Percentiles rank a stretch among this genome's conserved stretches.
phyloP scores from a whole-genome alignment of 2,888 invertebrate species.

The Agrotis exclamationis region DNA sequence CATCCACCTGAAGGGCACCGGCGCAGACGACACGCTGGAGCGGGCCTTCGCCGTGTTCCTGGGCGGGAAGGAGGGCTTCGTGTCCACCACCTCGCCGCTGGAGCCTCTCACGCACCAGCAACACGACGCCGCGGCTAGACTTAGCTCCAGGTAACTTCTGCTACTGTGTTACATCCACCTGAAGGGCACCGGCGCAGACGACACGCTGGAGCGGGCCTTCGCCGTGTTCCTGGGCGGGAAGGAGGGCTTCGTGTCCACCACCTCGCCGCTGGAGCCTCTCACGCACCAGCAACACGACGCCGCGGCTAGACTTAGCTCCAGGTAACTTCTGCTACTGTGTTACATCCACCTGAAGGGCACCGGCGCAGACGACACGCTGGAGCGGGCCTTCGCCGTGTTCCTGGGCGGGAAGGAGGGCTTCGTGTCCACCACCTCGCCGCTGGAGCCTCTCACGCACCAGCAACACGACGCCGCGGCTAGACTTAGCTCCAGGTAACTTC shows the following conservation, averaged over 20 bases:
- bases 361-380: conserved; percentile 96
- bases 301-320: conserved; percentile 93
- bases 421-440: conserved; percentile 91
- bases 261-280: conserved; percentile 92
- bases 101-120: conserved; percentile 95
- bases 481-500: conserved; percentile 92
- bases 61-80: conserved; percentile 97
- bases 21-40: conserved; percentile 96
- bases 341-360: conserved; percentile 98
- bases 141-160: conserved; percentile 92
- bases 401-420: conserved; percentile 97
- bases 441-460: conserved; percentile 94
- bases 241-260: conserved; percentile 94
- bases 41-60: conserved; percentile 98
- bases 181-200: conserved; percentile 96
- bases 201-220: conserved; percentile 96
- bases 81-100: conserved; percentile 91
- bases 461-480: conserved; percentile 96
- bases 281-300: conserved; percentile 95
- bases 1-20: conserved; percentile 97
- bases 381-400: conserved; percentile 97
- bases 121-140: conserved; percentile 95
- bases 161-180: conserved; percentile 99
- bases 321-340: conserved; percentile 95
- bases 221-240: conserved; percentile 98